Base-by-base conservation (phyloP, 2,888 invertebrate genomes). In the Aleiodes testaceus region DNA sequence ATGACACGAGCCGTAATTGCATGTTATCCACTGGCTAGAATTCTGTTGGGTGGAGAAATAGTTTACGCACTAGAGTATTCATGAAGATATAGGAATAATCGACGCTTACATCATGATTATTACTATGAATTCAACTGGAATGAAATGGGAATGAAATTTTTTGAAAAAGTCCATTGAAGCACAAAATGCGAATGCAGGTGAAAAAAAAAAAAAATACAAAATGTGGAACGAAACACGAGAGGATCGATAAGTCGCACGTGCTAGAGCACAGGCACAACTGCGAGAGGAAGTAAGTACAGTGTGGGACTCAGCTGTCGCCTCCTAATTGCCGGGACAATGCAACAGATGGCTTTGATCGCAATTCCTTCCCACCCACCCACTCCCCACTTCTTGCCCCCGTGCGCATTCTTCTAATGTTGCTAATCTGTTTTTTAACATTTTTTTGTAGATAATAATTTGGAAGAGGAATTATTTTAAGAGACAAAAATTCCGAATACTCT, bases 341-440 rank as follows among this genome's bases (percentile, higher is more conserved):
- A 87, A 87, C 87, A 87, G 87, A 87, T 87, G 87, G 86, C 85
- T 87, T 87, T 87, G 87, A 87, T 87, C 87, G 86, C 86, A 82
- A 86, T 81, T 79, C 84, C 84, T 80, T 75, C 80, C 79, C 70
- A 66, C 72, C 73, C 66, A 42, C 52, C 6, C 49, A 14, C 61
- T 61, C 26, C 9, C 22, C 18, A 20, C 65, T 30, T 44, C 49
- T 49, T 30, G 20, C 42, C 42, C 52, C 42, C 16, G 30, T 22
- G 36, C 45, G 61, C 16, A 66, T 45, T 47, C 53, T 49, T 47
- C 42, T 63, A 45, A 11, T 6, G 36, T 6, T 36, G 36, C 11
- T 36, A 11, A 36, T 45, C 45, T 63, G 20, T 26, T 26, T 26
- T 26, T 26, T 26, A 5, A 26, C 4, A 26, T 26, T 26, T 26